Evolutionary conservation across 2,797 vertebrate genomes (phyloP), one percentile per base, ranked within the genome.

Genomic region (Takifugu rubripes): DNA sequence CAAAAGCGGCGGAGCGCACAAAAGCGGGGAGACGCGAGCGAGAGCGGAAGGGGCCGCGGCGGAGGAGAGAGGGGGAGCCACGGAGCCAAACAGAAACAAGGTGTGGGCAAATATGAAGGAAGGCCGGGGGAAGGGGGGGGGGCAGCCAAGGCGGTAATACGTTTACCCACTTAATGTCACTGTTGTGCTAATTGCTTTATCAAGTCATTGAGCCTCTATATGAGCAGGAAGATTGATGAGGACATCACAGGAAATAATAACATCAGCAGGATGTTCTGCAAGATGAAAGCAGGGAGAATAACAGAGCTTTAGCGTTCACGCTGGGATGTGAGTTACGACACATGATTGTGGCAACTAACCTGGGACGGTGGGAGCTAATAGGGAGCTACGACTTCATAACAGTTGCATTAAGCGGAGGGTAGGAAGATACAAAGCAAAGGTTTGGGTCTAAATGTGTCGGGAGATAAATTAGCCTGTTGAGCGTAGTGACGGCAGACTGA

Each of bases 401-500:
- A 86, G 85, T 77, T 63, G 80, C 64, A 84, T 82, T 84, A 87
- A 88, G 78, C 86, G 82, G 72, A 72, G 72, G 69, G 79, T 74
- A 72, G 79, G 70, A 66, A 82, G 83, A 89, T 86, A 84, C 89
- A 84, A 80, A 75, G 55, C 46, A 84, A 76, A 83, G 74, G 84
- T 81, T 21, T 56, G 49, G 70, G 77, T 83, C 77, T 84, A 82
- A 89, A 88, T 80, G 83, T 64, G 68, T 61, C 67, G 79, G 59
- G 73, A 88, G 84, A 88, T 82, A 89, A 87, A 91, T 88, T 79
- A 80, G 84, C 72, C 78, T 79, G 84, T 84, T 87, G 87, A 89
- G 44, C 83, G 82, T 82, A 79, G 61, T 71, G 59, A 68, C 61
- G 72, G 66, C 61, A 65, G 62, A 64, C 72, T 72, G 78, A 81